Base-by-base conservation (phyloP, 92 coral and sea anemone species). In the Ricordea florida region DNA sequence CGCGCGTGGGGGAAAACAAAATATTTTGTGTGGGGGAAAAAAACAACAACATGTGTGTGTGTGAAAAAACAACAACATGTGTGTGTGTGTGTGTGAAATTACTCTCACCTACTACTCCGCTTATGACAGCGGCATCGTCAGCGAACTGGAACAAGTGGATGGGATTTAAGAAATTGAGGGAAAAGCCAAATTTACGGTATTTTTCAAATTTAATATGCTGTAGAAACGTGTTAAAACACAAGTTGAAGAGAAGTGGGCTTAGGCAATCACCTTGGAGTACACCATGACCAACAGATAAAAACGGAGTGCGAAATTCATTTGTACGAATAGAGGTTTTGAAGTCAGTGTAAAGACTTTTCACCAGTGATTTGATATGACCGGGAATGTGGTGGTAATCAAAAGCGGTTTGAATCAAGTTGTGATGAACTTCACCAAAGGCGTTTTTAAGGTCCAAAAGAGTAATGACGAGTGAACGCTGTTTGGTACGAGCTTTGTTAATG, bases 81-180 rank as follows among this genome's bases (percentile, higher is more conserved):
- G n/a, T n/a, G n/a, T n/a, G n/a, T n/a, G n/a, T n/a, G n/a, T n/a
- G n/a, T n/a, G n/a, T n/a, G n/a, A n/a, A n/a, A n/a, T n/a, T n/a
- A n/a, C n/a, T n/a, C n/a, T n/a, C n/a, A n/a, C n/a, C n/a, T n/a
- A n/a, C n/a, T n/a, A n/a, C n/a, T n/a, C 83, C 57, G 43, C 57
- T 74, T 34, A 65, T 72, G 64, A 81, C 87, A 32, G 81, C 81
- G 30, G 79, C 75, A 26, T 58, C 87, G 34, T 81, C 82, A 34
- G 87, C 81, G 43, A 78, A 78, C 61, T 78, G 79, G 41, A 78
- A 79, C 79, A 79, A 79, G 50, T 68, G 85, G 37, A 48, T 10
- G 16, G 79, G 76, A 50, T 48, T 76, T 36, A 65, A 51, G 33
- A 66, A 53, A 17, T 37, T 52, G 28, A 34, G 66, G 6, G 66